Conservation (phyloP, 30 jellyfish, hydroid and myxozoan genomes). For the Catostylus mosaicus region DNA sequence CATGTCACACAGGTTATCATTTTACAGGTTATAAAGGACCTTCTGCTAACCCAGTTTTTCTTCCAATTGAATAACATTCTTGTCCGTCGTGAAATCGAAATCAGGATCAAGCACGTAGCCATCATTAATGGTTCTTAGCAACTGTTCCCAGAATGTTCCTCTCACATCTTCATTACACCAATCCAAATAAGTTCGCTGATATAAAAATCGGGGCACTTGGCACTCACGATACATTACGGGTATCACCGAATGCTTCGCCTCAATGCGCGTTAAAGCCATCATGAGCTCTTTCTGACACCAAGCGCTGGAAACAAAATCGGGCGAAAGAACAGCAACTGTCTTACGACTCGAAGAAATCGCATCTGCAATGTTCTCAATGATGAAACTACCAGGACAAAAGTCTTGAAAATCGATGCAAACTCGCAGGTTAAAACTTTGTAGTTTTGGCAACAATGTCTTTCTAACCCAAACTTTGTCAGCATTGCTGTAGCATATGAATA, state of each 20-base stretch:
- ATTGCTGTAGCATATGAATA: constrained; percentile 84
- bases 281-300: constrained; percentile 84
- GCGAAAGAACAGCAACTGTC: constrained; percentile 91
- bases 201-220: constrained; percentile 61
- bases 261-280: constrained; percentile 68
- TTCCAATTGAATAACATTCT: too few relatives aligned
- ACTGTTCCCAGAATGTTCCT: constrained; percentile 84
- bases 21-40: too few relatives aligned
- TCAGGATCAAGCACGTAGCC: neutral
- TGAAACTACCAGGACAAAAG: constrained; percentile 70
- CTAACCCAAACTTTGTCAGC: constrained; percentile 88
- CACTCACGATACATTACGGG: constrained; percentile 84
- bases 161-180: constrained; percentile 84
- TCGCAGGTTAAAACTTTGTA: constrained; percentile 44
- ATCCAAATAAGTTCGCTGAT: constrained; percentile 80
- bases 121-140: constrained; percentile 46
- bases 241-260: constrained; percentile 67
- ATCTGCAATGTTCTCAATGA: constrained; percentile 73
- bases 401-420: constrained; percentile 85
- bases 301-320: constrained; percentile 72
- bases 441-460: constrained; percentile 37
- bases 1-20: too few relatives aligned
- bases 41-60: too few relatives aligned
- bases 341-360: constrained; percentile 79
- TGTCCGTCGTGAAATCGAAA: neutral